Base-by-base conservation (phyloP, 2,888 invertebrate species). In the Hoplodrina blanda region DNA sequence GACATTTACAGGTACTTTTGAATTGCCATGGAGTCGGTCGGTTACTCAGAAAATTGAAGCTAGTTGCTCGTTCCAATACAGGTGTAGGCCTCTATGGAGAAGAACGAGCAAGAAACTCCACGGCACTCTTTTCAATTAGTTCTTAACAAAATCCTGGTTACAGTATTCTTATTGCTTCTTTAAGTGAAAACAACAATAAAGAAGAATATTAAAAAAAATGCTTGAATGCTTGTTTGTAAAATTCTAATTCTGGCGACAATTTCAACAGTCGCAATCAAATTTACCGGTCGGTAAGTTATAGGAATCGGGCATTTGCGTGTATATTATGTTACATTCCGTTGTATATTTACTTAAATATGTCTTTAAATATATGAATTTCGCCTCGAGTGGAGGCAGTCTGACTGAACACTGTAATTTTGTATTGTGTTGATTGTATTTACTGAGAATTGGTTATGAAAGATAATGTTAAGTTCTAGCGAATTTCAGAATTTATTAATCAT, bases 371-470 rank as follows among this genome's bases (percentile, higher is more conserved):
- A n/a, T 19, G n/a, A 17, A 50, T 37, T 44, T 64, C 63, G 67
- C 75, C 80, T 73, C 67, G 46, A 30, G 37, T 13, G 65, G 71
- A 46, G 81, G 68, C 61, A 37, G 56, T 60, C 71, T 76, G 81
- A 82, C 85, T 82, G 82, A 81, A 62, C 63, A 68, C 60, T 70
- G 44, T 46, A 46, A 46, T 52, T 41, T 46, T 69, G 83, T 56
- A 55, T 54, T 67, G 62, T 65, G 65, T 71, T 84, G 70, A 60
- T 64, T 80, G 85, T 74, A 82, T 64, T 82, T 67, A 79, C 70
- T 72, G 69, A 56, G 62, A 64, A 62, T 69, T 85, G 72, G 76
- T 60, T 68, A 78, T 66, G 82, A 75, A 65, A 67, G 69, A 57
- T 54, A 50, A 44, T 54, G 20, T 78, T 62, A 50, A 17, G 37